Base-by-base conservation (phyloP, 1,140 invertebrate species). In the Matsumurasca onukii region DNA sequence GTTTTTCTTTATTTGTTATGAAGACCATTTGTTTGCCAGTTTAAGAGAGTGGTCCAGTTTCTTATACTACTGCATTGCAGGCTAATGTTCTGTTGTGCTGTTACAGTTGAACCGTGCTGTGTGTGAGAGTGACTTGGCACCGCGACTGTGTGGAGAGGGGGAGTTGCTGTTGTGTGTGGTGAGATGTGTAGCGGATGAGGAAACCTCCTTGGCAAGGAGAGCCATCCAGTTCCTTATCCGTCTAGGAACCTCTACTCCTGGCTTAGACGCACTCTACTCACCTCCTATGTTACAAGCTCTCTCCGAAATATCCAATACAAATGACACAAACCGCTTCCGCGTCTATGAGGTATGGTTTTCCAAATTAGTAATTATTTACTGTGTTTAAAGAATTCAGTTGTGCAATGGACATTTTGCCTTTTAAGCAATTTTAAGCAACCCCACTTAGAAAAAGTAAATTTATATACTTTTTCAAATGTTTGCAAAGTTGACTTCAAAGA, bases 201-300 rank as follows among this genome's bases (percentile, higher is more conserved):
- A 88, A 75, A 73, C 88, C 39, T 78, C 77, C 9, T 82, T 89
- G n/a, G 85, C 86, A 1, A 82, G 83, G 64, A 80, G 80, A 71
- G 85, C 87, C 1, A 80, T 85, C 65, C 73, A 80, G 5, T 80
- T 89, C 64, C 79, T 89, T 17, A 82, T 82, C 34, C 78, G 81
- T 70, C 73, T 86, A 25, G 85, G 84, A 27, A 71, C 71, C 34
- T 75, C 77, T 51, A 49, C 73, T 0, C 72, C 77, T 9, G 83
- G 83, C 2, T 71, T 85, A n/a, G 76, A 78, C 66, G 66, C 75
- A 57, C 75, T 86, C 34, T 82, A 80, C 69, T 82, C 81, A 72
- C 75, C 76, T 24, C 78, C 81, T 72, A 72, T 85, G 15, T 73
- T 85, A 24, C 76, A 83, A 3, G 79, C 80, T 72, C 76, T 88